A percentile compares a stretch with the other conserved stretches of the same genome.
These are phyloP conservation scores for Allophyes oxyacanthae DNA, from an alignment of 2,888 invertebrate genomes.

Conservation along the genomic window DNA sequence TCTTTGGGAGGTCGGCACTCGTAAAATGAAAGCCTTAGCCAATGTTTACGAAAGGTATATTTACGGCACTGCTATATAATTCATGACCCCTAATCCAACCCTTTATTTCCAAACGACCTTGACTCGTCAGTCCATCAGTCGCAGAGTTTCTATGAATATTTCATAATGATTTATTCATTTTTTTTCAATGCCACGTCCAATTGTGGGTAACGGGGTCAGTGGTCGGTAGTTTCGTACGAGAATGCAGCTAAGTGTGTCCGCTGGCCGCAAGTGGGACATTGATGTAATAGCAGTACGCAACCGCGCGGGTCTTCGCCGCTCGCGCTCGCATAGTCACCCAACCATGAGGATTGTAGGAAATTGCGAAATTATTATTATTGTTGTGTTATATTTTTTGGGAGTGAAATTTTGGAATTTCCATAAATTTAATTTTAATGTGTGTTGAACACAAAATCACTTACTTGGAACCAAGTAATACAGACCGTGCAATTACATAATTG, in stretches of 20 bases:
- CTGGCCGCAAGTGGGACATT: constrained; percentile 68
- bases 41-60: constrained; percentile 1
- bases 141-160: constrained; percentile 70
- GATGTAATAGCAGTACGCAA: constrained; percentile 76
- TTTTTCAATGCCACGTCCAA: constrained; percentile 75
- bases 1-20: too few relatives aligned
- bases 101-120: constrained; percentile 66
- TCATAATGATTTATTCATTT: constrained; percentile 67
- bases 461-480: too few relatives aligned
- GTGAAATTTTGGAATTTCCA: too few relatives aligned
- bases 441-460: background rate
- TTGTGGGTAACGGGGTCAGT: constrained; percentile 68
- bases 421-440: too few relatives aligned
- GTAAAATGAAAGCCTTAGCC: background rate
- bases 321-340: constrained; percentile 49
- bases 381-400: background rate
- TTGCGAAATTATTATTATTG: constrained; percentile 26
- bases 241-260: constrained; percentile 59
- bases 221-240: constrained; percentile 51
- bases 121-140: constrained; percentile 66
- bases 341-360: constrained; percentile 42
- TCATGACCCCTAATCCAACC: constrained; percentile 11
- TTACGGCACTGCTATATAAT: constrained; percentile 7
- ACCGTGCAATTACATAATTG: too few relatives aligned
- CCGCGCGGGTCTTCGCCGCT: constrained; percentile 59